These are phyloP conservation scores for Phymastichus coffea DNA, from an alignment of 1,140 invertebrate species.

Conservation along the genomic window DNA sequence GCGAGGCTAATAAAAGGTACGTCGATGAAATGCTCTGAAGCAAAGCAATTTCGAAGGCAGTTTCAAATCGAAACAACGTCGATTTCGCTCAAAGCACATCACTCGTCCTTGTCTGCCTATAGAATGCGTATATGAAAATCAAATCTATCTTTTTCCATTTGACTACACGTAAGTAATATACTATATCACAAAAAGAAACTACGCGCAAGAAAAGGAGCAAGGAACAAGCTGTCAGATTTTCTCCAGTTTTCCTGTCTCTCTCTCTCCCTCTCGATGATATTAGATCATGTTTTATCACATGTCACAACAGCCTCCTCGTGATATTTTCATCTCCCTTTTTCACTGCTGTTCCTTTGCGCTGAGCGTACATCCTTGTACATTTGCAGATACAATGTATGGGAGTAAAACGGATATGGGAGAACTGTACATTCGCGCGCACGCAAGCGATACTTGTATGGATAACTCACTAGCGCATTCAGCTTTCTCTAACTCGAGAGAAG, in stretches of 20 bases:
- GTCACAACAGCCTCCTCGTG: constrained; percentile 9
- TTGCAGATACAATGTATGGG: too few relatives aligned
- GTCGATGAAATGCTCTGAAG: not conserved
- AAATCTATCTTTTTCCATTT: constrained; percentile 20
- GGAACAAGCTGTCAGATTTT: not conserved
- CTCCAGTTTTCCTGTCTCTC: not conserved
- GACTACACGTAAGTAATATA: constrained; percentile 16
- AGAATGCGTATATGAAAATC: too few relatives aligned
- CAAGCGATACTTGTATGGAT: not conserved
- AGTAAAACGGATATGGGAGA: not conserved
- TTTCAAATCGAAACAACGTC: constrained; percentile 19
- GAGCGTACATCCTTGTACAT: too few relatives aligned
- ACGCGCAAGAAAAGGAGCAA: not conserved
- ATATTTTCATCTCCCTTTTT: constrained; percentile 13
- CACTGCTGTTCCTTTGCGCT: too few relatives aligned
- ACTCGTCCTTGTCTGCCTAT: too few relatives aligned
- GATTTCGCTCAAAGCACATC: not conserved
- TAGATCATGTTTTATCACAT: constrained; percentile 19
- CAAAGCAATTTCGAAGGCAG: constrained; percentile 14
- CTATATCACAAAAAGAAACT: not conserved
- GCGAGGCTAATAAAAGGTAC: not conserved
- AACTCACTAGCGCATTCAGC: too few relatives aligned
- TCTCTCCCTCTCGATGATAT: not conserved
- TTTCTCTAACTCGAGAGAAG: too few relatives aligned
- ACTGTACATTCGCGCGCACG: not conserved